These are phyloP conservation scores for Thaumetopoea pityocampa DNA, from an alignment of 1,140 invertebrate species.

Conservation along the genomic window DNA sequence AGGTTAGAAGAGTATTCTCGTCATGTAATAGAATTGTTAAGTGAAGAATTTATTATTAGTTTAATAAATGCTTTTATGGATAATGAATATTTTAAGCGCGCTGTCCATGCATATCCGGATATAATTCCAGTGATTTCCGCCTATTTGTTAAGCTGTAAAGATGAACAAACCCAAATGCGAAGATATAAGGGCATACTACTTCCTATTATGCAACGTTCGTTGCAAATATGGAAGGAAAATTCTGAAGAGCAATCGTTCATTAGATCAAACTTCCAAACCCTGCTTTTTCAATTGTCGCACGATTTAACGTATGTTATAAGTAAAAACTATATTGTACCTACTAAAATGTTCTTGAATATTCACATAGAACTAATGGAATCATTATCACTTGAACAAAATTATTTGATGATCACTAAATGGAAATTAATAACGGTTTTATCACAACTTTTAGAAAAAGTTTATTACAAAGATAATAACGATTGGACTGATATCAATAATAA, in stretches of 20 bases:
- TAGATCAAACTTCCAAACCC: slow-evolving; percentile 6
- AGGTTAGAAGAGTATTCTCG: slow-evolving; percentile 23
- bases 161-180: slow-evolving; percentile 29
- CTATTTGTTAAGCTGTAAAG: slow-evolving; percentile 28
- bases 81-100: slow-evolving; percentile 24
- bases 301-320: slow-evolving; percentile 24
- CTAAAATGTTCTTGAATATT: slow-evolving; percentile 35
- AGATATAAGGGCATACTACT: slow-evolving; percentile 34
- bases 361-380: slow-evolving; percentile 27
- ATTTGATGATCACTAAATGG: slow-evolving; percentile 38
- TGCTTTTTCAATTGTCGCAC: slow-evolving; percentile 3
- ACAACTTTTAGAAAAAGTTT: slow-evolving; percentile 19
- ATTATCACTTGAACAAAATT: slow-evolving; percentile 33
- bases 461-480: slow-evolving; percentile 11
- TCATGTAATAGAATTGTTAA: slow-evolving; percentile 33
- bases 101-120: no score
- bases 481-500: slow-evolving; percentile 27
- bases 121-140: slow-evolving; percentile 26
- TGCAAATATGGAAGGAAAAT: slow-evolving; percentile 23
- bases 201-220: slow-evolving; percentile 27
- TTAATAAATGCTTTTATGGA: slow-evolving; percentile 33
- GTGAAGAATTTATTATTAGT: slow-evolving; percentile 28
- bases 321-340: slow-evolving; percentile 31
- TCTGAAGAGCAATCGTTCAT: slow-evolving; percentile 6
- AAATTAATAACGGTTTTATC: slow-evolving; percentile 29